Percentiles rank a stretch among this genome's conserved stretches.
Evolutionary conservation across 1,140 invertebrate species (phyloP).

Genomic region (Hyles euphorbiae): DNA sequence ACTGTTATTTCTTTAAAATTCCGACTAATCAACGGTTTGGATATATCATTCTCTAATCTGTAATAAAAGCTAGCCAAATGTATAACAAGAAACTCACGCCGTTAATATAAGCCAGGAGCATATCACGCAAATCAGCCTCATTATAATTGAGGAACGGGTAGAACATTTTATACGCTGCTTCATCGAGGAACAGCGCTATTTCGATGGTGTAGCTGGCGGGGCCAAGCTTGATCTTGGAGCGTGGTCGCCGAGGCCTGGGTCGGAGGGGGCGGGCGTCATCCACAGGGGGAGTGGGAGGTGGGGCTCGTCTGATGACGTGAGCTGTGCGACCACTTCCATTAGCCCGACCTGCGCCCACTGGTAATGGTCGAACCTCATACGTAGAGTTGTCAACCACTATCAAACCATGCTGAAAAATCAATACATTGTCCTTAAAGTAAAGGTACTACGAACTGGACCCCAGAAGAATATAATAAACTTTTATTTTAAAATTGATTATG

Average conservation of each 20-base stretch:
- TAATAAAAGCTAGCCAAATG: no score
- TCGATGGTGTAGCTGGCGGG: conserved; percentile 77
- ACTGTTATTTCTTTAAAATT: no score
- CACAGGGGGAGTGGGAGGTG: conserved; percentile 47
- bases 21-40: no score
- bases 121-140: conserved; percentile 80
- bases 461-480: no score
- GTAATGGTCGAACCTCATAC: conserved; percentile 80
- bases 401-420: conserved; percentile 75
- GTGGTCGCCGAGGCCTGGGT: conserved; percentile 33
- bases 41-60: no score
- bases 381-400: conserved; percentile 79
- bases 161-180: conserved; percentile 82
- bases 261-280: conserved; percentile 49
- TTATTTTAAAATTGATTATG: no score
- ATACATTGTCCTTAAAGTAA: background rate
- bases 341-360: conserved; percentile 42
- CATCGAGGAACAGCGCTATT: conserved; percentile 84
- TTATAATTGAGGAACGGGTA: conserved; percentile 80
- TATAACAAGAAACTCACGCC: conserved; percentile 72
- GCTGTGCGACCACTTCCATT: conserved; percentile 50
- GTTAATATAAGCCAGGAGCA: conserved; percentile 85
- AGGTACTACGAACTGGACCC: background rate
- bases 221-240: conserved; percentile 43
- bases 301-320: conserved; percentile 77